phyloP scores from a whole-genome alignment of 1,140 invertebrate species.

The Drosophila busckii region DNA sequence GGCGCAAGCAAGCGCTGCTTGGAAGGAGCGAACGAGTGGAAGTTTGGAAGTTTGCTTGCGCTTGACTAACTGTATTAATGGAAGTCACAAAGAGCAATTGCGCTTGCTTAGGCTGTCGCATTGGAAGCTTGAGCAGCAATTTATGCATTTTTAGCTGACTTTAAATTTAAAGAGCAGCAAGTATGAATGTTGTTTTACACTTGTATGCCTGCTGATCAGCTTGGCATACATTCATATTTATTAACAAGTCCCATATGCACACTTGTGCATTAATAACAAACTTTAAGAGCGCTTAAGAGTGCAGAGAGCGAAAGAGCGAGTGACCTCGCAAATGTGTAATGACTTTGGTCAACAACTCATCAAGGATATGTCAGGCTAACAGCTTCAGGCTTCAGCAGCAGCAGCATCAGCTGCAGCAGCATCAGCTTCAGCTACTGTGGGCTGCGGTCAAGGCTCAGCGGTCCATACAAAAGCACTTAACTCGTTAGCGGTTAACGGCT shows the following conservation, averaged over 20 bases:
- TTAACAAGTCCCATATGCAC: constrained; percentile 18
- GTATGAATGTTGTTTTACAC: too few species aligned
- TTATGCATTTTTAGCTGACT: too few species aligned
- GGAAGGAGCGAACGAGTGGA: too few species aligned
- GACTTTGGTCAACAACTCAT: constrained; percentile 75
- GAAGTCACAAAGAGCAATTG: too few species aligned
- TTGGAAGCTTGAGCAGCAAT: too few species aligned
- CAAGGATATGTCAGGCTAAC: constrained; percentile 49
- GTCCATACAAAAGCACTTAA: constrained; percentile 67
- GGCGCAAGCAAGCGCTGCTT: too few species aligned
- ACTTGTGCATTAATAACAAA: constrained; percentile 13
- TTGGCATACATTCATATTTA: constrained; percentile 25
- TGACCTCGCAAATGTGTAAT: constrained; percentile 50
- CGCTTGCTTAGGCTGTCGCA: too few species aligned
- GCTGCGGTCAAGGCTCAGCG: constrained; percentile 45
- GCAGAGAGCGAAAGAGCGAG: constrained; percentile 41
- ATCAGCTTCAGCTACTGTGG: constrained; percentile 15
- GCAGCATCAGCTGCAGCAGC: neutral
- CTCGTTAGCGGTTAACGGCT: constrained; percentile 71
- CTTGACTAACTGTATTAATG: too few species aligned
- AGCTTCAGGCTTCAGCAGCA: neutral
- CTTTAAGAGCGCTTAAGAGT: constrained; percentile 37
- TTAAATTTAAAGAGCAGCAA: too few species aligned
- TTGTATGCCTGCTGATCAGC: constrained; percentile 14
- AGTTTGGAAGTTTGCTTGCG: too few species aligned